Evolutionary conservation across 1,140 invertebrate genomes (phyloP), one percentile per base, ranked within the genome.

Genomic region (Dufourea novaeangliae): DNA sequence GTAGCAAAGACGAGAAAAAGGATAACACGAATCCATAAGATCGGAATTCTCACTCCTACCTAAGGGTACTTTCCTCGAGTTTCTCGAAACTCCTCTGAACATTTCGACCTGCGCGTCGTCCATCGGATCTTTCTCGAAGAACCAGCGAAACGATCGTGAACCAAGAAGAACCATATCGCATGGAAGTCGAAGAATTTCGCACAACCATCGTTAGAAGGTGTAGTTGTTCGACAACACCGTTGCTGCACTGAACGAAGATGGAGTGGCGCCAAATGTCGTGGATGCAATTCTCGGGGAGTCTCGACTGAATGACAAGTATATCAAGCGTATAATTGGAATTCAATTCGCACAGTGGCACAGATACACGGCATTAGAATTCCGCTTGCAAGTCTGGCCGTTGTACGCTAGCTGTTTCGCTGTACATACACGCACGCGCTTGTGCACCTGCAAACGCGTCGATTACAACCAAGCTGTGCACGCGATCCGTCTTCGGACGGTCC

Each of bases 291-390:
- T 54, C 63, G 37, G 32, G 52, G 77, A 54, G 63, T 37, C 29
- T 52, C 73, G 50, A 62, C 34, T 73, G 83, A 85, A 87, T 87
- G 71, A 82, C 81, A 87, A 86, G 77, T 83, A 84, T 85, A 86
- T 87, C 78, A 84, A 82, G 70, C 62, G 41, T 79, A 79, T 80
- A 84, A 88, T 88, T 88, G 86, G 59, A 86, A 88, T 88, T 88
- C 87, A 82, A 86, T 86, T 86, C 81, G 81, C 85, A 88, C 75
- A 82, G 78, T 88, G 87, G 83, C 87, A 88, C 87, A 86, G 86
- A 88, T 88, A 88, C 85, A 64, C 61, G 46, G 57, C 83, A 88
- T 88, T 88, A 86, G 81, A 50, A 88, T 88, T 88, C 85, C 73
- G 64, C 62, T 63, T 75, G 78, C 84, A 69, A 67, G 22, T 56